These are phyloP conservation scores for Spilogale gracilis DNA, from an alignment of 2,113 vertebrate genomes.

Conservation along the genomic window DNA sequence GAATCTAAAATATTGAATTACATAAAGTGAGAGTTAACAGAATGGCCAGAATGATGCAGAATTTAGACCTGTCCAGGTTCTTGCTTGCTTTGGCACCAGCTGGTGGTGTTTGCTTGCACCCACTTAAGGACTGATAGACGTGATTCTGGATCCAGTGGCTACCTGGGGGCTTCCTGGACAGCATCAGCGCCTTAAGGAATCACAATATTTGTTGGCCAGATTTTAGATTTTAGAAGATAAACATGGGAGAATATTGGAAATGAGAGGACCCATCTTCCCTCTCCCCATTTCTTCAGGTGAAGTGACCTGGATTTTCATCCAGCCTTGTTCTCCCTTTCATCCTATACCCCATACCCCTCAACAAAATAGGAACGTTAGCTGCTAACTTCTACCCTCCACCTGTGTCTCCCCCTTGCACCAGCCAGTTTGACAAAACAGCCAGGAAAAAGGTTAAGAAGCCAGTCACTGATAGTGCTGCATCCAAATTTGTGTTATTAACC, in stretches of 20 bases:
- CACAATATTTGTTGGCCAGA: not conserved
- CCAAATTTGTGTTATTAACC: not conserved
- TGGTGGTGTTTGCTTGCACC: not conserved
- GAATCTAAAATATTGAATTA: not conserved
- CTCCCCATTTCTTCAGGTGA: not conserved
- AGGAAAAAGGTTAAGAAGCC: not conserved
- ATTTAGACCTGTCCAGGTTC: not conserved
- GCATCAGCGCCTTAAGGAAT: not conserved
- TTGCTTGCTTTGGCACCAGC: not conserved
- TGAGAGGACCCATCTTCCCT: not conserved
- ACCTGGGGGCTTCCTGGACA: not conserved
- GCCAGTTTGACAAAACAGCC: not conserved
- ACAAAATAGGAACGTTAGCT: not conserved
- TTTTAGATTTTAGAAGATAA: not conserved
- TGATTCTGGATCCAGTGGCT: not conserved
- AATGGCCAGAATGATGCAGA: not conserved
- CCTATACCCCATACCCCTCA: not conserved
- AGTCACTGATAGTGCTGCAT: no score
- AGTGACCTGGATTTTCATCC: not conserved
- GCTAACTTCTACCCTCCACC: rapidly evolving
- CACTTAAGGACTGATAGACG: not conserved
- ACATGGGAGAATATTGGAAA: not conserved
- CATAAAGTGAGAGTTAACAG: not conserved
- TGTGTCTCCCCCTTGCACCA: no score
- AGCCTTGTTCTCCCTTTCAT: not conserved